A percentile compares a stretch with the other conserved stretches of the same genome.
phyloP scores from a whole-genome alignment of 2,113 vertebrate genomes.

The Mormyrus iriodes region DNA sequence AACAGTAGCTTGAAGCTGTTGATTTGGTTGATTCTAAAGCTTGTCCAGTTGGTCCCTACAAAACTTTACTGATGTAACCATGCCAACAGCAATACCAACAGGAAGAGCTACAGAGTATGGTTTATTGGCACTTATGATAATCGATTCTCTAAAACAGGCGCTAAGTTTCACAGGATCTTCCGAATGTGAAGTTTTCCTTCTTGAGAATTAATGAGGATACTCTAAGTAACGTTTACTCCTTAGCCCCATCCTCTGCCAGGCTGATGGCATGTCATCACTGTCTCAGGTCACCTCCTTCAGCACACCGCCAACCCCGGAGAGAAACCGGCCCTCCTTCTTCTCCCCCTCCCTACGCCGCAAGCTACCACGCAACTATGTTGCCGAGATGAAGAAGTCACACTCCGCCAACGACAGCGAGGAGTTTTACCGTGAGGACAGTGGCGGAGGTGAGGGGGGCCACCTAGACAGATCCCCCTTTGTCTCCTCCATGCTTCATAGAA shows the following conservation, averaged over 20 bases:
- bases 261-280: neutral
- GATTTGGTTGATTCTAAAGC: neutral
- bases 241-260: neutral
- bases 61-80: neutral
- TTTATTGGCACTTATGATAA: neutral
- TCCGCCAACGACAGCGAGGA: conserved; percentile 97
- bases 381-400: conserved; percentile 98
- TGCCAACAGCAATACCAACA: neutral
- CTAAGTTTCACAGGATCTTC: neutral
- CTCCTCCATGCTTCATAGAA: neutral
- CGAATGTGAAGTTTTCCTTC: neutral
- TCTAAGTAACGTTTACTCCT: neutral
- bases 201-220: neutral
- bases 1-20: neutral
- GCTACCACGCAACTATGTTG: conserved; percentile 74
- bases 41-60: neutral
- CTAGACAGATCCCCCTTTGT: neutral
- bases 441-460: conserved; percentile 61
- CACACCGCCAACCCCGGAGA: conserved; percentile 88
- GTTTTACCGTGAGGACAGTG: conserved; percentile 84
- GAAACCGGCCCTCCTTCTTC: conserved; percentile 90
- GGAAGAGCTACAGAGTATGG: neutral
- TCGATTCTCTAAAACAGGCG: neutral
- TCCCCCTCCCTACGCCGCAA: conserved; percentile 91
- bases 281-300: conserved; percentile 93